Base-by-base conservation (phyloP, 2,888 invertebrate genomes). In the Rhamnusium bicolor region DNA sequence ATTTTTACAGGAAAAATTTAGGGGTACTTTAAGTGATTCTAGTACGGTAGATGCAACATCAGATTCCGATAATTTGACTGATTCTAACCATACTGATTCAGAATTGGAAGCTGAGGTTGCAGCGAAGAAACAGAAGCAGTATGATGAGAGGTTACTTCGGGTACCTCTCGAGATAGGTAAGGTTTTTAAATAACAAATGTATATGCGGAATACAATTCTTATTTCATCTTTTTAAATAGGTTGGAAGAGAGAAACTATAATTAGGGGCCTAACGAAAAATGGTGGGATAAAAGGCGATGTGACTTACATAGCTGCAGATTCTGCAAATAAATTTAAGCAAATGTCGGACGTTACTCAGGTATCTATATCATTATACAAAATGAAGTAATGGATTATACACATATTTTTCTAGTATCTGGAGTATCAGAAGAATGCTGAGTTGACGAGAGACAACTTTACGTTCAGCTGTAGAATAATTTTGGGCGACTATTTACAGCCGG, bases 201-300 rank as follows among this genome's bases (percentile, higher is more conserved):
- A 3, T 10, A n/a, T 18, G 8, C n/a, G 6, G 27, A 14, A 40
- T 10, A 32, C 12, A 32, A 8, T 12, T 5, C 12, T n/a, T 40
- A n/a, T 40, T 40, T 40, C 3, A 18, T 8, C 32, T 66, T 66
- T 58, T 54, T 54, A 68, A 53, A 27, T 63, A 89, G 97, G 97
- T 73, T 98, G 98, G 98, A 94, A 95, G 83, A 91, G 98, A n/a
- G 95, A 97, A 86, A 98, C 98, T 0, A 91, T 96, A 68, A 96
- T 98, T 83, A 93, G 94, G 77, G 95, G 96, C 4, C 91, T 98
- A 7, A 96, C 96, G 5, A 93, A 95, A 80, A 94, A 93, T 83
- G 97, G 97, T 47, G 93, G 94, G 77, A 93, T 96, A 78, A 94
- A 95, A 80, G 98, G 98, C n/a, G 98, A 98, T 85, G 98, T 99